phyloP scores from a whole-genome alignment of 2,888 invertebrate species.

The Phaedon cochleariae region DNA sequence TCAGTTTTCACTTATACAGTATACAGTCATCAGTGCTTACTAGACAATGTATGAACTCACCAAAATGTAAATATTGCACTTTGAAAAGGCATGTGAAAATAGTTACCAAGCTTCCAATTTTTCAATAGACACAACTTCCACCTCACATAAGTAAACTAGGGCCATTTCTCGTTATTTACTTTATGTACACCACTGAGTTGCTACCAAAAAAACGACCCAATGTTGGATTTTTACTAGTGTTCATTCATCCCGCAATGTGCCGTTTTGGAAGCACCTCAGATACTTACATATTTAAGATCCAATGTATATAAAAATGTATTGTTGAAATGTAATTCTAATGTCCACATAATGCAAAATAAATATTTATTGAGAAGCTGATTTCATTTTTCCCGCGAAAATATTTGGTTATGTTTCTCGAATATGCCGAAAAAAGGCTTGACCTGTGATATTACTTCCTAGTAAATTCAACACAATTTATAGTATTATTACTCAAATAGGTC shows the following conservation, averaged over 20 bases:
- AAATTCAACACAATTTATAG: constrained; percentile 22
- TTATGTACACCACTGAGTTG: constrained; percentile 49
- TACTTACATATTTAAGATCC: constrained; percentile 16
- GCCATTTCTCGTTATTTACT: constrained; percentile 56
- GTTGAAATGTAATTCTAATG: constrained; percentile 25
- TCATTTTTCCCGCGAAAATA: constrained; percentile 24
- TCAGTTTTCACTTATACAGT: no score
- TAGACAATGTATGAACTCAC: constrained; percentile 4
- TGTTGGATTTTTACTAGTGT: constrained; percentile 13
- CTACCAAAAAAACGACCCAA: constrained; percentile 26
- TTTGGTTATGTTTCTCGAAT: constrained; percentile 25
- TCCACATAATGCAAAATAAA: constrained; percentile 25
- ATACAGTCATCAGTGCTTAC: neutral
- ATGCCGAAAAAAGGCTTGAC: constrained; percentile 10
- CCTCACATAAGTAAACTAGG: constrained; percentile 53
- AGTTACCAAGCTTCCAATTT: constrained; percentile 21
- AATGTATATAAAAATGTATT: constrained; percentile 20
- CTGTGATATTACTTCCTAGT: neutral
- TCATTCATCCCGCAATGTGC: constrained; percentile 30
- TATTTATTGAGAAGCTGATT: constrained; percentile 17
- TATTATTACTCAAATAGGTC: constrained; percentile 32
- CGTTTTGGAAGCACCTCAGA: constrained; percentile 28
- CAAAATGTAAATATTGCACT: constrained; percentile 26
- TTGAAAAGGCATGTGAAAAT: constrained; percentile 24
- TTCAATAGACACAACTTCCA: constrained; percentile 34